Conservation (phyloP, 2,888 invertebrate species). For the Lacanobia wlatinum region DNA sequence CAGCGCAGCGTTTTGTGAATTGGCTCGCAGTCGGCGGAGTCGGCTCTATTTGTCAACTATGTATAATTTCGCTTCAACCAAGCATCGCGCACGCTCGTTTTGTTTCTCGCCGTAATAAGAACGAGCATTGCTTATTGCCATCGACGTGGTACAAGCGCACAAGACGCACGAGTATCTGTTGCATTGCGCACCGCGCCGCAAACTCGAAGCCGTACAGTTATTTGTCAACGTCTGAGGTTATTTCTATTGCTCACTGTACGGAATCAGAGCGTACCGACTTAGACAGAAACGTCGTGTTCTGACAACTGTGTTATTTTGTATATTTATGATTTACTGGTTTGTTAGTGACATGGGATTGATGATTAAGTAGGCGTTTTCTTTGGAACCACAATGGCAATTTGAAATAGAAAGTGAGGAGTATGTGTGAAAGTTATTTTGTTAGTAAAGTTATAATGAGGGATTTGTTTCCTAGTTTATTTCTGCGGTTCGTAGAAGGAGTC, state of each 20-base stretch:
- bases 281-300: constrained; percentile 65
- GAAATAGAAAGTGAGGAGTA: constrained; percentile 37
- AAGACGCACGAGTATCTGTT: constrained; percentile 58
- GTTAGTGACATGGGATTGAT: constrained; percentile 61
- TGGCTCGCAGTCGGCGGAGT: constrained; percentile 72
- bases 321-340: constrained; percentile 66
- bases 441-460: constrained; percentile 12
- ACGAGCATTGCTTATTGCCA: constrained; percentile 60
- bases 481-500: constrained; percentile 17
- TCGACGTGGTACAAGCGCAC: constrained; percentile 41
- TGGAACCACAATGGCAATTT: constrained; percentile 45
- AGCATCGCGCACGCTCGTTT: constrained; percentile 63
- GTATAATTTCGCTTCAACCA: constrained; percentile 78
- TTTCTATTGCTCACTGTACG: constrained; percentile 73
- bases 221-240: constrained; percentile 77
- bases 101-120: constrained; percentile 64
- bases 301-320: constrained; percentile 67
- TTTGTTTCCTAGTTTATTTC: constrained; percentile 34
- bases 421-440: constrained; percentile 24
- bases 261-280: constrained; percentile 72
- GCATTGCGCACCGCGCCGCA: constrained; percentile 67
- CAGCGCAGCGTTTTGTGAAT: constrained; percentile 79
- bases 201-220: constrained; percentile 72
- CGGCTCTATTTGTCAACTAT: constrained; percentile 80
- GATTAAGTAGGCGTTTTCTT: constrained; percentile 52